Evolutionary conservation across 2,113 vertebrate species (phyloP).

Genomic region (Rhea pennata): DNA sequence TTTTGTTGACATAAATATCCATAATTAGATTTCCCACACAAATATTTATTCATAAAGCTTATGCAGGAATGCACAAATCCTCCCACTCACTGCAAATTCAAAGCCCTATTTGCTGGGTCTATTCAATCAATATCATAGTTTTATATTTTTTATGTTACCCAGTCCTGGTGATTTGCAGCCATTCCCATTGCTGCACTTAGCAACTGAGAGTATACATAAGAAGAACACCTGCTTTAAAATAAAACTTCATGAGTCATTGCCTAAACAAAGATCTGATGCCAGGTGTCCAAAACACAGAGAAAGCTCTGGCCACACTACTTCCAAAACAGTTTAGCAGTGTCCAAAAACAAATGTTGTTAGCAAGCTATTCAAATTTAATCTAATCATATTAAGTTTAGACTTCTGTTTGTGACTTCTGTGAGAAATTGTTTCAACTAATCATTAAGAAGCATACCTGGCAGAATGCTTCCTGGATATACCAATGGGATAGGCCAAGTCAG

Average conservation of each 20-base stretch:
- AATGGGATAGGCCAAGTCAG: background rate
- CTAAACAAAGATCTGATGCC: background rate
- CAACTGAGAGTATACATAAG: background rate
- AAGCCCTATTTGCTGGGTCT: background rate
- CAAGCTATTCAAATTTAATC: background rate
- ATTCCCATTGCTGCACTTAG: fast-evolving
- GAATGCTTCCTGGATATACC: background rate
- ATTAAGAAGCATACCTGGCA: background rate
- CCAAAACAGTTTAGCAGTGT: background rate
- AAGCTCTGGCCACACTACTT: fast-evolving
- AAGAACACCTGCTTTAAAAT: background rate
- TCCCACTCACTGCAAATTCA: background rate
- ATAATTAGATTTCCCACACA: background rate
- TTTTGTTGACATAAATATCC: background rate
- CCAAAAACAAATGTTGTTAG: background rate
- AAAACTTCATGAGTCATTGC: background rate
- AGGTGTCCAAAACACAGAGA: background rate
- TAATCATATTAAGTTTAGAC: background rate
- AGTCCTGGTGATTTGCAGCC: background rate
- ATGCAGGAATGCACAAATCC: background rate
- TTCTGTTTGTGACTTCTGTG: background rate
- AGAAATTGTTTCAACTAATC: background rate
- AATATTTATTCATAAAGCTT: background rate
- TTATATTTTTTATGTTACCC: background rate
- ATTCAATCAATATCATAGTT: background rate